Percentiles rank a stretch among this genome's conserved stretches.
phyloP scores from a whole-genome alignment of 2,113 vertebrate genomes.

The Pelmatolapia mariae region DNA sequence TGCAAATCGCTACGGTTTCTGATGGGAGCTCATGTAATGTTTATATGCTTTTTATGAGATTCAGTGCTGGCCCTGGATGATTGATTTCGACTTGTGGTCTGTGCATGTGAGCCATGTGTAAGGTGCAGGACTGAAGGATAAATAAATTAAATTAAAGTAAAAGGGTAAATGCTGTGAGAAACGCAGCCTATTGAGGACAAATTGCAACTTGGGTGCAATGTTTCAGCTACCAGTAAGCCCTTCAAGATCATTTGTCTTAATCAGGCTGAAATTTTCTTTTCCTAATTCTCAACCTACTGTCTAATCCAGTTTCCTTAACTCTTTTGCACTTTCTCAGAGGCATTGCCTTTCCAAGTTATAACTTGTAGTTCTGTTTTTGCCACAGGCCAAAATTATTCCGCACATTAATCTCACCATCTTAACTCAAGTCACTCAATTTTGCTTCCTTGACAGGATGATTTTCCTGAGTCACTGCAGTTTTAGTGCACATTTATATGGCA shows the following conservation, averaged over 20 bases:
- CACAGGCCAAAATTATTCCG: slow-evolving; percentile 4
- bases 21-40: background rate
- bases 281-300: background rate
- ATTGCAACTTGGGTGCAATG: background rate
- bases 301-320: background rate
- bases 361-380: background rate
- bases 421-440: background rate
- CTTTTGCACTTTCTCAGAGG: background rate
- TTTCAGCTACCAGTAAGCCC: background rate
- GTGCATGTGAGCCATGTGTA: background rate
- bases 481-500: background rate
- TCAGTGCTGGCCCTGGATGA: background rate
- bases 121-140: background rate
- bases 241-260: background rate
- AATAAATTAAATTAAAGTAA: background rate
- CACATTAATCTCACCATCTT: slow-evolving; percentile 39
- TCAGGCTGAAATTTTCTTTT: background rate
- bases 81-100: background rate
- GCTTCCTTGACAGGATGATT: slow-evolving; percentile 23
- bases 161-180: background rate
- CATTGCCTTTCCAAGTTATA: background rate
- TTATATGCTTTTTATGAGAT: background rate
- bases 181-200: background rate
- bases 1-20: background rate
- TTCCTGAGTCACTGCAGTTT: slow-evolving; percentile 54